A percentile compares a stretch with the other conserved stretches of the same genome.
phyloP scores from a whole-genome alignment of 2,888 invertebrate species.

The Polyommatus icarus region DNA sequence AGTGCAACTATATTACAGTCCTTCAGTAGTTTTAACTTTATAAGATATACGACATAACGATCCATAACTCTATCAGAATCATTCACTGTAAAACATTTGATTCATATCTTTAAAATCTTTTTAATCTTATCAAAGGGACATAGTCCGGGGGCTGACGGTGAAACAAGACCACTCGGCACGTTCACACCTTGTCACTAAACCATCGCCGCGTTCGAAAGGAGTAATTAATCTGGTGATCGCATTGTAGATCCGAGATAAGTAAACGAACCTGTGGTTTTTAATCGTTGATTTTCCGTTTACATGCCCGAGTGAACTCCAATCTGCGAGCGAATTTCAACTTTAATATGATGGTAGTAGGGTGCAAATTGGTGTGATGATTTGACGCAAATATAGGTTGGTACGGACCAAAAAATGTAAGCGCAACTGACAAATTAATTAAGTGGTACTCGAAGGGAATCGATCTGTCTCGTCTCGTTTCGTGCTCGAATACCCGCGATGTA shows the following conservation, averaged over 20 bases:
- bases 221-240: constrained; percentile 72
- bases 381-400: constrained; percentile 38
- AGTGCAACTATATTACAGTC: too few species aligned
- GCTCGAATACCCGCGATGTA: constrained; percentile 53
- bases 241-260: constrained; percentile 65
- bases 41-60: too few species aligned
- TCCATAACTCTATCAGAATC: not conserved
- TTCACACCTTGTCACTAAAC: constrained; percentile 40
- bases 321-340: constrained; percentile 31
- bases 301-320: constrained; percentile 46
- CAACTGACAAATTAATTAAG: constrained; percentile 69
- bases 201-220: constrained; percentile 49
- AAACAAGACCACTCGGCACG: constrained; percentile 32
- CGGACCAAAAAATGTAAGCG: constrained; percentile 45
- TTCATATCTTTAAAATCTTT: constrained; percentile 1
- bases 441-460: constrained; percentile 64
- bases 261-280: constrained; percentile 52
- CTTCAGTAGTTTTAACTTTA: too few species aligned
- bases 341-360: constrained; percentile 27
- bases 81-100: not conserved
- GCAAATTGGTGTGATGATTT: constrained; percentile 31
- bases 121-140: constrained; percentile 9
- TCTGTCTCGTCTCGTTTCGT: constrained; percentile 65
- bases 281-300: constrained; percentile 51
- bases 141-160: not conserved